A percentile compares a stretch with the other conserved stretches of the same genome.
Evolutionary conservation across 1,140 invertebrate genomes (phyloP).

Genomic region (Bombus picipes): DNA sequence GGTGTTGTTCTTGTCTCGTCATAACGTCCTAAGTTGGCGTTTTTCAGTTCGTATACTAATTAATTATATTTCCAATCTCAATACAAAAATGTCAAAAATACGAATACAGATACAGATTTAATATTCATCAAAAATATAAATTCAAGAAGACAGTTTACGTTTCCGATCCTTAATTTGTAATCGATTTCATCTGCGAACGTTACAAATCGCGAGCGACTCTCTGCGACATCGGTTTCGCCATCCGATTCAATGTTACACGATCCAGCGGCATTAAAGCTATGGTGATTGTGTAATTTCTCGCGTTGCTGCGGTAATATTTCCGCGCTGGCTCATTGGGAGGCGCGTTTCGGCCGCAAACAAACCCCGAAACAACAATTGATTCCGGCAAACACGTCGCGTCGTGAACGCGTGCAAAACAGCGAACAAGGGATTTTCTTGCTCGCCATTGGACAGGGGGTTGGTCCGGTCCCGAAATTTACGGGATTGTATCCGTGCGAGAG

Average conservation of each 20-base stretch:
- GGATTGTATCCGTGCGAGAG: conserved; percentile 71
- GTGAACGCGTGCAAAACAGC: conserved; percentile 68
- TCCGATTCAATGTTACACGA: conserved; percentile 17
- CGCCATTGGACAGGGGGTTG: conserved; percentile 62
- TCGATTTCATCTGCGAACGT: no score
- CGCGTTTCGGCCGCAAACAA: conserved; percentile 65
- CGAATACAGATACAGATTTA: not conserved
- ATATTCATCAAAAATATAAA: not conserved
- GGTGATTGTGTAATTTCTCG: conserved; percentile 68
- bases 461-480: conserved; percentile 70
- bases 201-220: not conserved
- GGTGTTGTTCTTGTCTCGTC: not conserved
- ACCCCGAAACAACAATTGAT: conserved; percentile 73
- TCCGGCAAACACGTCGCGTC: conserved; percentile 69
- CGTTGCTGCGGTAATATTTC: conserved; percentile 69
- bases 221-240: no score
- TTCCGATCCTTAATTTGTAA: conserved; percentile 1
- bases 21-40: not conserved
- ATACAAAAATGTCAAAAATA: not conserved
- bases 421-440: conserved; percentile 71
- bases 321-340: conserved; percentile 64
- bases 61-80: not conserved
- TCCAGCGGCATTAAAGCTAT: conserved; percentile 42
- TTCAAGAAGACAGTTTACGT: not conserved
- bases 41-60: not conserved